phyloP scores from a whole-genome alignment of 2,113 vertebrate genomes.

The Mus spicilegus region DNA sequence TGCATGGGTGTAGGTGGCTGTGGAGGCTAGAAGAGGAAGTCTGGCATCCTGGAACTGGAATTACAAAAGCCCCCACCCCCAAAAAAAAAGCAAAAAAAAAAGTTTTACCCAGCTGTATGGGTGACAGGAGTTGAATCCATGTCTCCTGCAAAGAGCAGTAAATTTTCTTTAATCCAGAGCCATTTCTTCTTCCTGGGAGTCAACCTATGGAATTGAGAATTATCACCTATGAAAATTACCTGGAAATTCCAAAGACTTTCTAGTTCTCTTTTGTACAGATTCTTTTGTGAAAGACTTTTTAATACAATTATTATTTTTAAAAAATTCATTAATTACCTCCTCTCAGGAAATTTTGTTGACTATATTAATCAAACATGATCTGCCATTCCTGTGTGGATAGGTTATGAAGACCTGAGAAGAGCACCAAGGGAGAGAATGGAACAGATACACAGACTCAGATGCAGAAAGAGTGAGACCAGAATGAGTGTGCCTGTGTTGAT shows the following conservation, averaged over 20 bases:
- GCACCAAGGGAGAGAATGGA: not conserved
- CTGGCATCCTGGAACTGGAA: not conserved
- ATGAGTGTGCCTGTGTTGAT: not conserved
- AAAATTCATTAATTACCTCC: not conserved
- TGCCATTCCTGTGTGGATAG: not conserved
- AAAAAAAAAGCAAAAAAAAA: not conserved
- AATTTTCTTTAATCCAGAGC: not conserved
- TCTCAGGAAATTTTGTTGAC: not conserved
- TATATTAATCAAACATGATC: not conserved
- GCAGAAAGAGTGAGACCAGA: not conserved
- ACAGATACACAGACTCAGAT: not conserved
- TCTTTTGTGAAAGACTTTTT: not conserved
- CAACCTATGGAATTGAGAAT: not conserved
- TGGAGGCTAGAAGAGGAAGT: not conserved
- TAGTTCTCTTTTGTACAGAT: not conserved
- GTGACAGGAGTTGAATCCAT: not conserved
- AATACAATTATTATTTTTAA: not conserved
- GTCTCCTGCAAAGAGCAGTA: not conserved
- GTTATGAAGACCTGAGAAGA: not conserved
- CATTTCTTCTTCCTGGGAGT: not conserved
- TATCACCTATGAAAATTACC: not conserved
- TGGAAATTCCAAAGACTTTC: not conserved
- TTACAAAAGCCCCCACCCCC: not conserved
- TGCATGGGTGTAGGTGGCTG: not conserved
- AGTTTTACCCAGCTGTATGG: not conserved